Percentiles rank a stretch among this genome's conserved stretches.
Evolutionary conservation across 2,888 invertebrate species (phyloP).

Genomic region (Caenorhabditis zanzibari): DNA sequence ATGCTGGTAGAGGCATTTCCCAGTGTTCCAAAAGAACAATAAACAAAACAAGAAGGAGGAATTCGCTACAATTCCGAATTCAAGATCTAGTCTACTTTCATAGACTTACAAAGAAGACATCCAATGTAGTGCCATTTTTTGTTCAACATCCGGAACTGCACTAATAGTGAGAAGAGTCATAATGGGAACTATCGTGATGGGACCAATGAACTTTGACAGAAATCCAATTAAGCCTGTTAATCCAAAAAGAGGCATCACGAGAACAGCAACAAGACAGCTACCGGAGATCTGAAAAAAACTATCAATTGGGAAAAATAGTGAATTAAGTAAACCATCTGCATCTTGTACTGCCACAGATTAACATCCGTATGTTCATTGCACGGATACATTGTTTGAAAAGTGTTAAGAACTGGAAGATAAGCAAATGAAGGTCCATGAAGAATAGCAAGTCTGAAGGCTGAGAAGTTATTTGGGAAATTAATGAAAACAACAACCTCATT

Average conservation of each 20-base stretch:
- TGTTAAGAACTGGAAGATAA: slow-evolving; percentile 79
- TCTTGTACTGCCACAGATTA: slow-evolving; percentile 39
- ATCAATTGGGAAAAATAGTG: neutral
- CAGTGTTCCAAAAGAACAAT: slow-evolving; percentile 75
- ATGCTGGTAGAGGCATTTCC: slow-evolving; percentile 76
- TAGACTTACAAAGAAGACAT: slow-evolving; percentile 75
- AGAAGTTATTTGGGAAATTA: neutral
- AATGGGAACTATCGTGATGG: slow-evolving; percentile 80
- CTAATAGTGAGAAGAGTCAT: slow-evolving; percentile 76
- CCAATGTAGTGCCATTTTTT: slow-evolving; percentile 79
- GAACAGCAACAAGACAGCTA: slow-evolving; percentile 75
- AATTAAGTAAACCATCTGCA: slow-evolving; percentile 38
- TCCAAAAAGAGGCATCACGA: slow-evolving; percentile 78
- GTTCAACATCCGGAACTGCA: slow-evolving; percentile 73
- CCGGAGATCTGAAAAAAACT: slow-evolving; percentile 79
- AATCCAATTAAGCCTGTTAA: slow-evolving; percentile 75
- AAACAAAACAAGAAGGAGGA: slow-evolving; percentile 71
- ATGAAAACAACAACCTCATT: too few relatives aligned
- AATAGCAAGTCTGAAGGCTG: slow-evolving; percentile 73
- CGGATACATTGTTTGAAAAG: slow-evolving; percentile 68
- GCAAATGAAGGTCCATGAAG: slow-evolving; percentile 82
- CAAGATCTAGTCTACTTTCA: too few relatives aligned
- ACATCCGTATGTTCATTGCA: slow-evolving; percentile 40
- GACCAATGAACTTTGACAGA: slow-evolving; percentile 76
- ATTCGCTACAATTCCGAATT: slow-evolving; percentile 66